Evolutionary conservation across 2,797 vertebrate genomes (phyloP), one percentile per base, ranked within the genome.

Genomic region (Dallia pectoralis): DNA sequence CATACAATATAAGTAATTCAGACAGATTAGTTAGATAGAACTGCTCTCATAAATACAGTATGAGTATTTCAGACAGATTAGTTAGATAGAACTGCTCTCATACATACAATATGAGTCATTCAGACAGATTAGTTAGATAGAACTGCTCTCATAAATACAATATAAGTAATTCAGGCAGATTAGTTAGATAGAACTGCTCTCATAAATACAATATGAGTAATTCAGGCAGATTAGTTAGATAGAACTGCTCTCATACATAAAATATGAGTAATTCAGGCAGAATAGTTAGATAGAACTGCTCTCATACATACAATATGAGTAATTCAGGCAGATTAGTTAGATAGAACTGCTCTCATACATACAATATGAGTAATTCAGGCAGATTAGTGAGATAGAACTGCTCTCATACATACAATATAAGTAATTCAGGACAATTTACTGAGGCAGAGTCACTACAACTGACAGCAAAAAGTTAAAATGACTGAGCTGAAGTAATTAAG

Each of bases 41-140:
- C 97, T 98, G 86, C n/a, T 71, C 36, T 79, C 48, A 71, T 19
- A 67, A 29, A 40, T 49, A 79, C 27, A 72, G 27, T 51, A 33
- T 8, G 8, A 75, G 14, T 11, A 69, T 65, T 12, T 12, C 22
- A 9, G 25, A 22, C 53, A 59, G 53, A 59, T 59, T 3, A 1
- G 53, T 3, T n/a, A n/a, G n/a, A n/a, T n/a, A 87, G 81, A 99
- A 98, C 97, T 98, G 86, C n/a, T 71, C 36, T 79, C 48, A 71
- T 19, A 67, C 33, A 40, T 49, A 79, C 27, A 72, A 30, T 51
- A 33, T 8, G 8, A 75, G 14, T 11, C 67, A 68, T 12, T 12
- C 22, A 9, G 25, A 22, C 53, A 59, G 53, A 59, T 59, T 3
- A 1, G 53, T 3, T n/a, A n/a, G n/a, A n/a, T n/a, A 87, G 81